Base-by-base conservation (phyloP, 1,140 invertebrate genomes). In the Drosophila lacteicornis region DNA sequence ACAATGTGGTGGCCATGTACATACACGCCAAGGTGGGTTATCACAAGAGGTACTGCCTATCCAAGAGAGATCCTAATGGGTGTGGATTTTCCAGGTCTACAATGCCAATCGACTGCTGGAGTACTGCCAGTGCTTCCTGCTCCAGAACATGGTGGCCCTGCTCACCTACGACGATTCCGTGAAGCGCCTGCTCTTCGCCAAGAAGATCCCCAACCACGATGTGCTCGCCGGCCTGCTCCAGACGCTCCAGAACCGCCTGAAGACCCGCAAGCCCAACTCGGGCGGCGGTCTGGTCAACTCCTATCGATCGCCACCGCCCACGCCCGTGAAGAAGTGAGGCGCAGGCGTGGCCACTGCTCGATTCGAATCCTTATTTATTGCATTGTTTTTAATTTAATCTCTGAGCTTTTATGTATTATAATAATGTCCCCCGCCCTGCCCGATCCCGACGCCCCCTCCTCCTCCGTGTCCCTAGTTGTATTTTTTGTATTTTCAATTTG, bases 111-210 rank as follows among this genome's bases (percentile, higher is more conserved):
- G 97, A 88, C 93, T 98, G 27, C 93, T 98, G 74, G 96, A 98
- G 92, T 98, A 97, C 93, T 98, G 97, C 87, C 97, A 98, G 94
- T 97, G 97, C 40, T 98, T 98, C 92, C 93, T 98, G 15, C 94
- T 98, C 46, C 97, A 98, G 93, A 98, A 98, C 91, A 97, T 98
- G 97, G 97, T 98, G 2, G 96, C 97, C n/a, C 93, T 98, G 2
- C 94, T 98, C 30, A 98, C 97, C 0, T 98, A 98, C 75, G 97
- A 98, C 79, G 97, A 98, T 88, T 97, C 97, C 1, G 97, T 98
- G 0, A 97, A 98, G 82, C 95, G 97, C 74, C 93, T 98, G 19
- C 94, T 98, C 17, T 98, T 98, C 79, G 97, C 97, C 43, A 98
- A 98, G 91, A 96, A 97, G 85, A 93, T 98, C 55, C 97, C 97